Conservation (phyloP, 1,140 invertebrate species). For the Papilio polyxenes region DNA sequence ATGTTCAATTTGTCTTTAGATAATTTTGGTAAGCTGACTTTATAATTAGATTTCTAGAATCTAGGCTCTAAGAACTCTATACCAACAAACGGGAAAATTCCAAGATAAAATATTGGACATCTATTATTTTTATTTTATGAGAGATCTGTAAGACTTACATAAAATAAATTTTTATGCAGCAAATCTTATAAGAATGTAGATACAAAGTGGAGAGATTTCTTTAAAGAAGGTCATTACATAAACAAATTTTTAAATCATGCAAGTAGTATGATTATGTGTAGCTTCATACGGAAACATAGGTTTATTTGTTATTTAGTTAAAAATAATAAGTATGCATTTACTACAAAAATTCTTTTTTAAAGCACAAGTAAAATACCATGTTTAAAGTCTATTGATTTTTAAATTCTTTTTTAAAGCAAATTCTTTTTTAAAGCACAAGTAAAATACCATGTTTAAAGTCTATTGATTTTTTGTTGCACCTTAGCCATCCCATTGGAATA, state of each 20-base stretch:
- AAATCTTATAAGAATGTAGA: neutral
- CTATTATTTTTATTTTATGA: neutral
- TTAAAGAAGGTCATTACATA: neutral
- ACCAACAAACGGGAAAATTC: neutral
- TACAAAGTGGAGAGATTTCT: neutral
- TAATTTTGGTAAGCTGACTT: neutral
- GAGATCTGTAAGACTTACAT: neutral
- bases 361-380: neutral
- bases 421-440: neutral
- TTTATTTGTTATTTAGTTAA: neutral
- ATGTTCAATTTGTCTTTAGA: too few species aligned
- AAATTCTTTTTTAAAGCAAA: too few species aligned
- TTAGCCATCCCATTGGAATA: neutral
- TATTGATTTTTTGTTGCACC: neutral
- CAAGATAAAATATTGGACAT: neutral
- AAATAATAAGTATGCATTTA: neutral
- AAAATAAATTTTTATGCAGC: neutral
- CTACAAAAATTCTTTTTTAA: neutral
- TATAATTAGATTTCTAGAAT: neutral
- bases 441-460: neutral
- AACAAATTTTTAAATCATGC: neutral
- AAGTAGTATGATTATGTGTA: too few species aligned
- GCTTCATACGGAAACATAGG: too few species aligned
- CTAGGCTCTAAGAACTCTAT: neutral
- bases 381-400: too few species aligned